Conservation (phyloP, 2,888 invertebrate species). For the Luperina nickerlii region DNA sequence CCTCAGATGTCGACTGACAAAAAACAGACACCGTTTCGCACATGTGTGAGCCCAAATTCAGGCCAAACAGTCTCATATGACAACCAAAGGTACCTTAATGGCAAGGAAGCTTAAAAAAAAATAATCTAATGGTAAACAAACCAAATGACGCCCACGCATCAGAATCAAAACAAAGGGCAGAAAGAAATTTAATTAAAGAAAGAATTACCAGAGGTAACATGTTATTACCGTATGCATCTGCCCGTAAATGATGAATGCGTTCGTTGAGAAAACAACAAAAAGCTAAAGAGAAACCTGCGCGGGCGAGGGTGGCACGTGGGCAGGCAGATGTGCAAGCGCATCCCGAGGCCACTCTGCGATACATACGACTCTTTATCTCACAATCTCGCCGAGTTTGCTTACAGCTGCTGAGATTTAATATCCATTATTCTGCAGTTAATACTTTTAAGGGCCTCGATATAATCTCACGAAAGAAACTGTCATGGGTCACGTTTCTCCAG, state of each 20-base stretch:
- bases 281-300: constrained; percentile 82
- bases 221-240: constrained; percentile 87
- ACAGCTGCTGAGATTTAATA: constrained; percentile 83
- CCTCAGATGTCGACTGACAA: constrained; percentile 85
- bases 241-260: constrained; percentile 86
- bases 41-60: constrained; percentile 81
- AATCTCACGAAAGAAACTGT: constrained; percentile 68
- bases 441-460: constrained; percentile 72
- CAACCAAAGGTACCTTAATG: constrained; percentile 65
- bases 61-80: constrained; percentile 76
- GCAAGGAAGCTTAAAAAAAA: constrained; percentile 68
- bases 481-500: constrained; percentile 60
- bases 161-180: constrained; percentile 75
- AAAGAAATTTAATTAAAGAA: constrained; percentile 85
- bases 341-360: constrained; percentile 75
- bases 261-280: constrained; percentile 81
- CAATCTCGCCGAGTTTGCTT: constrained; percentile 79
- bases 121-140: constrained; percentile 70
- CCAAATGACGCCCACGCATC: constrained; percentile 72
- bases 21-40: constrained; percentile 83
- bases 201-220: constrained; percentile 80
- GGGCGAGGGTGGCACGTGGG: constrained; percentile 88
- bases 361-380: constrained; percentile 81
- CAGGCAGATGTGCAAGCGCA: constrained; percentile 87
- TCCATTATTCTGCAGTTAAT: constrained; percentile 81